phyloP scores from a whole-genome alignment of 2,888 invertebrate species.

The Stenoptilia bipunctidactyla region DNA sequence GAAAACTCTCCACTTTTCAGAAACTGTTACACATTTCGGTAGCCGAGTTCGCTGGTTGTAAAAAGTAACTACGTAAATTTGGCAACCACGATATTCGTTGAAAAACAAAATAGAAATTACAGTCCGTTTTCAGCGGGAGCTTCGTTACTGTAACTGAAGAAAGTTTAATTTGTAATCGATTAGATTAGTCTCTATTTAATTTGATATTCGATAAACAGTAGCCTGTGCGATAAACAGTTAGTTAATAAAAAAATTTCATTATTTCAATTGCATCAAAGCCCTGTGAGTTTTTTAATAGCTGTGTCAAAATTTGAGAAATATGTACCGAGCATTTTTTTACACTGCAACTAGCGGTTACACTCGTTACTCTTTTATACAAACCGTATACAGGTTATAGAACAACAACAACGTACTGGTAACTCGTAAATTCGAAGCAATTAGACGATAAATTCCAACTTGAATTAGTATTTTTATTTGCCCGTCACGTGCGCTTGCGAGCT shows the following conservation, averaged over 20 bases:
- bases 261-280: too few relatives aligned
- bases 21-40: neutral
- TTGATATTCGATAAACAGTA: too few relatives aligned
- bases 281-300: slow-evolving; percentile 2
- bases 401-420: slow-evolving; percentile 42
- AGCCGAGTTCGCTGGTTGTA: neutral
- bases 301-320: neutral
- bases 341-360: slow-evolving; percentile 13
- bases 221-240: too few relatives aligned
- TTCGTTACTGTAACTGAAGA: too few relatives aligned
- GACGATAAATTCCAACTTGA: slow-evolving; percentile 51
- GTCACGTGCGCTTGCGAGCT: slow-evolving; percentile 50
- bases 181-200: too few relatives aligned
- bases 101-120: too few relatives aligned
- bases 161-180: too few relatives aligned
- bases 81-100: slow-evolving; percentile 7
- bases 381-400: slow-evolving; percentile 33
- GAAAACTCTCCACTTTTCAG: neutral
- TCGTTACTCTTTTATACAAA: slow-evolving; percentile 43
- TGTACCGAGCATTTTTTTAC: too few relatives aligned
- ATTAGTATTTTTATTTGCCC: slow-evolving; percentile 61
- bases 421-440: slow-evolving; percentile 60
- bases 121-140: too few relatives aligned
- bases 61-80: slow-evolving; percentile 25
- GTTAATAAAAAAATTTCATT: too few relatives aligned